These are phyloP conservation scores for Phaethornis superciliosus DNA, from an alignment of 2,113 vertebrate genomes.

Conservation along the genomic window DNA sequence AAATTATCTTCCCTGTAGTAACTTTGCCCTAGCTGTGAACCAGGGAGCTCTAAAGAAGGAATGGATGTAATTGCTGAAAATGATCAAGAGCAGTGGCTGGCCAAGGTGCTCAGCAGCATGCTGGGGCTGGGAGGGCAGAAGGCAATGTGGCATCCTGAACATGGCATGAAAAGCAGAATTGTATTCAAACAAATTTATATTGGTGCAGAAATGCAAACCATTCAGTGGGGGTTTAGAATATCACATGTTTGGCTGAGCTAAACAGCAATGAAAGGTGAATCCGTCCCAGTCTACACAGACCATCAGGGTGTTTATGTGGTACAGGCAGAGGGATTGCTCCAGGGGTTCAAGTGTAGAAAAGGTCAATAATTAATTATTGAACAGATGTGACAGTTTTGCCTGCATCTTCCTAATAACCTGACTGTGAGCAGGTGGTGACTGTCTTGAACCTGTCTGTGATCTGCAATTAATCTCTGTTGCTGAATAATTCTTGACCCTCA, in stretches of 20 bases:
- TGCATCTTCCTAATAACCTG: constrained; percentile 10
- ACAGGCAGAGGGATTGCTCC: constrained; percentile 41
- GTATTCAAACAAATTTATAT: background rate
- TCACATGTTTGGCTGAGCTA: constrained; percentile 6
- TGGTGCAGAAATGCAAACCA: background rate
- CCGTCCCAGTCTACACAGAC: constrained; percentile 2
- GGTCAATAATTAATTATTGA: constrained; percentile 57
- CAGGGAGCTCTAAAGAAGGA: background rate
- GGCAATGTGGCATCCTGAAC: fast-evolving
- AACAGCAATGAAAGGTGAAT: background rate
- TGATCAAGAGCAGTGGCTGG: background rate
- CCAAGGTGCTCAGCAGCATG: fast-evolving
- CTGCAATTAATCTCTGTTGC: background rate
- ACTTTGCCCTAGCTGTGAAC: background rate
- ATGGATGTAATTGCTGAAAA: background rate
- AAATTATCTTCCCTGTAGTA: background rate
- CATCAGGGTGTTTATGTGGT: background rate
- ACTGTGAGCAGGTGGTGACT: constrained; percentile 27
- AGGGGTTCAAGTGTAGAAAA: background rate
- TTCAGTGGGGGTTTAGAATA: background rate
- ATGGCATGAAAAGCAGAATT: background rate
- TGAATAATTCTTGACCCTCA: background rate
- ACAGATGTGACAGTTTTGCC: constrained; percentile 37
- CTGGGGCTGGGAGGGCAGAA: fast-evolving
- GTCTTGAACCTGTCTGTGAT: constrained; percentile 19